These are phyloP conservation scores for Cyclophora punctaria DNA, from an alignment of 2,888 invertebrate genomes.

Conservation along the genomic window DNA sequence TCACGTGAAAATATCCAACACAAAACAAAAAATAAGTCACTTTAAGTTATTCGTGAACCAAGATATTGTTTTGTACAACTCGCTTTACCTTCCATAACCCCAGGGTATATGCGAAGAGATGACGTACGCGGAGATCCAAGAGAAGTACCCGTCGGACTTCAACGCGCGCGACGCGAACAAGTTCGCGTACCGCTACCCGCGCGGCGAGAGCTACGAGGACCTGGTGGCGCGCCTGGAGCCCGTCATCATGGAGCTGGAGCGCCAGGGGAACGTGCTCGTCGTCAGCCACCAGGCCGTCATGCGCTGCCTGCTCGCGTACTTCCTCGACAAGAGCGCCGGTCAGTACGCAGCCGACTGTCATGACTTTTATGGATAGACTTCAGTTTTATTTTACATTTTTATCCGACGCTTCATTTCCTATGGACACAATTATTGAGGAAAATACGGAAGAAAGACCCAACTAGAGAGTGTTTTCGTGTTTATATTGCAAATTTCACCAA, in stretches of 20 bases:
- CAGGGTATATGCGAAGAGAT: conserved; percentile 99
- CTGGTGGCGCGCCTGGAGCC: conserved; percentile 97
- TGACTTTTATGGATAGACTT: too few species aligned
- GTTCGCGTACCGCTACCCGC: conserved; percentile 91
- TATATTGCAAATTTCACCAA: too few species aligned
- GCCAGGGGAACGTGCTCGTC: conserved; percentile 96
- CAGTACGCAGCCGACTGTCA: conserved; percentile 20
- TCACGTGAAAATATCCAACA: too few species aligned
- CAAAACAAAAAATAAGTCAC: background rate
- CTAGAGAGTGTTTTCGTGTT: too few species aligned
- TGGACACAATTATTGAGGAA: too few species aligned
- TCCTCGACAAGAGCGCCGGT: conserved; percentile 96
- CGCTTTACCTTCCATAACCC: background rate
- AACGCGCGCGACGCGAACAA: conserved; percentile 96
- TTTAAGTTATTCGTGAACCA: background rate
- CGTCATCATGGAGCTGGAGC: conserved; percentile 98
- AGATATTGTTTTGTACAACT: background rate
- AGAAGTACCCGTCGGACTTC: conserved; percentile 96
- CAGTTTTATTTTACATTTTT: too few species aligned
- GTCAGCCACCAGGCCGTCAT: conserved; percentile 98
- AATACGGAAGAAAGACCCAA: too few species aligned
- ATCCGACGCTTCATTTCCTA: too few species aligned
- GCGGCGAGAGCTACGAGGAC: conserved; percentile 98
- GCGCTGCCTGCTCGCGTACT: conserved; percentile 96
- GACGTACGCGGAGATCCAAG: conserved; percentile 97